A percentile compares a stretch with the other conserved stretches of the same genome.
phyloP scores from a whole-genome alignment of 2,888 invertebrate species.

The Zaprionus obscuricornis region DNA sequence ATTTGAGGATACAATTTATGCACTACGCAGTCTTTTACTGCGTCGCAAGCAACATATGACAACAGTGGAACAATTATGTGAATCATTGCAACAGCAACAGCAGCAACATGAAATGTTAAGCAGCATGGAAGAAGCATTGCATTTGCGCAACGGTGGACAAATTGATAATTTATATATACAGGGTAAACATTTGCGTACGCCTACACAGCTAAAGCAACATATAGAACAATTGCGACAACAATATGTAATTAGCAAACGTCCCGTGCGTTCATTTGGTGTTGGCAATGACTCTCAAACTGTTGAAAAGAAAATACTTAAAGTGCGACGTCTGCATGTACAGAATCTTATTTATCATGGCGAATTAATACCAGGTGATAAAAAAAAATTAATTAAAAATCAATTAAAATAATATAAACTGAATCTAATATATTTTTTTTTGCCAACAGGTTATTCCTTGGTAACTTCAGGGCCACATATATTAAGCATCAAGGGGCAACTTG shows the following conservation, averaged over 20 bases:
- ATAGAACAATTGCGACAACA: slow-evolving; percentile 49
- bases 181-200: slow-evolving; percentile 61
- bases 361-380: slow-evolving; percentile 66
- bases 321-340: slow-evolving; percentile 59
- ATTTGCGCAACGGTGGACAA: slow-evolving; percentile 34
- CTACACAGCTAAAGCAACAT: slow-evolving; percentile 64
- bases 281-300: slow-evolving; percentile 15
- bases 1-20: slow-evolving; percentile 69
- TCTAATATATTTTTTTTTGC: background rate
- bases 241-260: slow-evolving; percentile 24
- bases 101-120: slow-evolving; percentile 5
- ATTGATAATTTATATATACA: slow-evolving; percentile 57
- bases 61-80: slow-evolving; percentile 50
- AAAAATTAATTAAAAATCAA: background rate
- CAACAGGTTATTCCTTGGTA: slow-evolving; percentile 62
- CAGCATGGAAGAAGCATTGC: slow-evolving; percentile 46
- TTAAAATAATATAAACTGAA: too few species aligned
- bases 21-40: slow-evolving; percentile 67
- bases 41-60: slow-evolving; percentile 65
- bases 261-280: slow-evolving; percentile 50
- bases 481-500: slow-evolving; percentile 47
- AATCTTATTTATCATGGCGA: slow-evolving; percentile 73
- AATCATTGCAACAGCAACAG: slow-evolving; percentile 4
- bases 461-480: slow-evolving; percentile 33
- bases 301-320: slow-evolving; percentile 47